Evolutionary conservation across 2,113 vertebrate genomes (phyloP), one percentile per base, ranked within the genome.

Genomic region (Ramphastos sulfuratus): DNA sequence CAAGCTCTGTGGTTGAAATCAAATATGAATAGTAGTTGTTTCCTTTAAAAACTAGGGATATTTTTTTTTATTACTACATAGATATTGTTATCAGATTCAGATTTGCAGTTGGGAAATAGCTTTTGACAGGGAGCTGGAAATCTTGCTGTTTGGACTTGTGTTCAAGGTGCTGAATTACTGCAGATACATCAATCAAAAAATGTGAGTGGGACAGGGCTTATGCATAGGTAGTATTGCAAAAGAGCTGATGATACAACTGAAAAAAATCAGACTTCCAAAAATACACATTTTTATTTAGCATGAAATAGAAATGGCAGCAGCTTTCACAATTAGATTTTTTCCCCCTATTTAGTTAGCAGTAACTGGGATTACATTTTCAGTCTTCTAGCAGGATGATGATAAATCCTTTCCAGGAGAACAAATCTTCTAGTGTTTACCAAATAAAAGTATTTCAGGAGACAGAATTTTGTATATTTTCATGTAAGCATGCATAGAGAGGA

Each of bases 221-320:
- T 15, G 20, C 23, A 74, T n/a, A 55, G 37, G 28, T 52, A 42
- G 31, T 58, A 37, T 66, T 42, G 85, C 54, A 83, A 60, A 86
- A 33, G 64, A 88, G 72, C 42, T 88, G 86, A 55, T 81, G 37
- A 37, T 37, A 50, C 0, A 17, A 24, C 35, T 93, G 39, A 24
- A 85, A 88, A 87, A 65, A 87, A 48, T 1, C 1, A 77, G 19
- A 14, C 39, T 90, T 85, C 80, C 31, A 42, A 60, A 66, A 74
- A 46, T 19, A 31, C 0, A 12, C 2, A 0, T 23, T 12, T 56
- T 28, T 61, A 12, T 87, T 72, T 55, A 64, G 23, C 1, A 1
- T 75, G 20, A 70, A 77, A 23, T 44, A 72, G 71, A 89, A 91
- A 72, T 31, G 92, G 35, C 35, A 86, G 27, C 50, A 85, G 15